Base-by-base conservation (phyloP, 2,113 vertebrate species). In the Columba janthina region DNA sequence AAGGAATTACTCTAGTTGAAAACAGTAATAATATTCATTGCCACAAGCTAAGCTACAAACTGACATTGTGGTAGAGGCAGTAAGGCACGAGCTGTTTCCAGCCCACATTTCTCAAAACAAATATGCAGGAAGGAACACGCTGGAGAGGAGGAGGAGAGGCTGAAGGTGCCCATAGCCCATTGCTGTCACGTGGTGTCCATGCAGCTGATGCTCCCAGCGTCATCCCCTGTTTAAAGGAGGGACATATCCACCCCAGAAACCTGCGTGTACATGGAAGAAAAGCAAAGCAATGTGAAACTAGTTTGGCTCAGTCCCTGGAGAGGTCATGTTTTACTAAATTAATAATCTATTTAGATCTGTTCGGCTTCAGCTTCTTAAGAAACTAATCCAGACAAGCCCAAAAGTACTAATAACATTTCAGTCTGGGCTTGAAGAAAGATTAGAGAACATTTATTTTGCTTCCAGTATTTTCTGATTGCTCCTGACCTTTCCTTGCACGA, bases 321-420 rank as follows among this genome's bases (percentile, higher is more conserved):
- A 88, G 75, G 76, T 88, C 2, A 3, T 94, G 84, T 91, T 97
- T 97, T 86, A 96, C 96, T 88, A 94, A 91, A 95, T 91, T 94
- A 96, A 95, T 95, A 90, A 96, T 71, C 92, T 94, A 83, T 89
- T 90, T 78, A 92, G 95, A 97, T 94, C 93, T 94, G 66, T 88
- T 93, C 82, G 50, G 84, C 90, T 94, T 96, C 95, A 92, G 74
- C 83, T 93, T 95, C 92, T 79, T 93, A 94, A 96, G 85, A 94
- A 92, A 89, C 75, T 96, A 95, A 93, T 91, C 80, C 96, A 95
- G 72, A 74, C 88, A 93, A 97, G 69, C 65, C 61, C 64, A 57
- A 32, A 57, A 94, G 73, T 69, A 95, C 78, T 86, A 94, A 95
- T 79, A 90, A 67, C 82, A 65, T 88, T 92, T 81, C 92, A 82